Base-by-base conservation (phyloP, 2,113 vertebrate species). In the Orcinus orca region DNA sequence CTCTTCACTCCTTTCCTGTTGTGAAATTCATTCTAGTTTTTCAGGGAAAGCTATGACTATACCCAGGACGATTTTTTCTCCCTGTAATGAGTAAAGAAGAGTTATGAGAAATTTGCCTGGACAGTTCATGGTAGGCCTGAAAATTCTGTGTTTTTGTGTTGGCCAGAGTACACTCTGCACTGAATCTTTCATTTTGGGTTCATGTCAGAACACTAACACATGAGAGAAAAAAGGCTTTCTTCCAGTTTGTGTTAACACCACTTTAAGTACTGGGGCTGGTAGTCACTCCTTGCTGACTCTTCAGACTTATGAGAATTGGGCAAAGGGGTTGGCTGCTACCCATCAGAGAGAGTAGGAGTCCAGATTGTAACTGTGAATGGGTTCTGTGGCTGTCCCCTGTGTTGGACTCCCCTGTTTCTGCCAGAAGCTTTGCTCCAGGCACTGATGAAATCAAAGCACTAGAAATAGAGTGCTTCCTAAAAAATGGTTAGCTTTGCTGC, bases 401-500 rank as follows among this genome's bases (percentile, higher is more conserved):
- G 17, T 38, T 81, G 70, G 74, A 38, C 63, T 79, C 73, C 47
- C 74, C 18, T 67, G n/a, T 96, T 88, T 92, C 77, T 93, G 25
- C 76, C 31, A 50, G 23, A 93, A 38, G 33, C 58, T 85, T 79
- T 96, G 76, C 33, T 96, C 63, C 25, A 62, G 53, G 20, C 29
- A 55, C 23, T 63, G 50, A 86, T 44, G 82, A 84, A 80, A 76
- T 18, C 63, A 82, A 86, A 76, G 58, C 41, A 68, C n/a, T 85
- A 55, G n/a, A 81, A 76, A 79, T 6, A 68, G 50, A 80, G 68
- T 55, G 41, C 47, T 96, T 96, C 58, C 41, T 60, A 73, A 71
- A 55, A 80, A 93, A 36, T 76, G 74, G 73, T 95, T 97, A 90
- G 74, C 90, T 88, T 93, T 96, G 94, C 68, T 91, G 92, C 95